phyloP scores from a whole-genome alignment of 2,797 vertebrate species.

The Anguilla obscura region DNA sequence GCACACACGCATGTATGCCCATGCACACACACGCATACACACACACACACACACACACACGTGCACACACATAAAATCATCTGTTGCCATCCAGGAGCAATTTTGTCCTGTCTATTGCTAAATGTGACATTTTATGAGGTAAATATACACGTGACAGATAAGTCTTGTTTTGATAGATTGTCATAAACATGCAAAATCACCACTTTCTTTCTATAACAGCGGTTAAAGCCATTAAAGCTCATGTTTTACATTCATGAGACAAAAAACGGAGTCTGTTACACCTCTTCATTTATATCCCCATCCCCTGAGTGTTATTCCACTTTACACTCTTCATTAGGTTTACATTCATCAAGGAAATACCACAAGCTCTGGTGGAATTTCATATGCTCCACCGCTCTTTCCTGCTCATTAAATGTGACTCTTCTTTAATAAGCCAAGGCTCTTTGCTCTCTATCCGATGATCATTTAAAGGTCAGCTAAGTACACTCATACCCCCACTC shows the following conservation, averaged over 20 bases:
- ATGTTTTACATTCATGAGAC: conserved; percentile 44
- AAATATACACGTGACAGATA: conserved; percentile 34
- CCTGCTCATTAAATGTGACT: conserved; percentile 78
- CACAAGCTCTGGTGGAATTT: conserved; percentile 79
- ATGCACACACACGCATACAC: not conserved
- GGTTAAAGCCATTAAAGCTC: conserved; percentile 45
- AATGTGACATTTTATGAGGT: conserved; percentile 23
- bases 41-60: conserved; percentile 40
- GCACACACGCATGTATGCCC: conserved; percentile 38
- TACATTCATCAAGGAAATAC: conserved; percentile 79
- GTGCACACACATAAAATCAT: not conserved
- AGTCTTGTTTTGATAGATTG: not conserved
- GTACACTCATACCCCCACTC: conserved; percentile 13
- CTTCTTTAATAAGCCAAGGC: conserved; percentile 78
- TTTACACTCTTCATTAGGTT: conserved; percentile 82
- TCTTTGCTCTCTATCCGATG: conserved; percentile 59
- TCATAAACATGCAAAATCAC: conserved; percentile 1
- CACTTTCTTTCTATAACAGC: conserved; percentile 42
- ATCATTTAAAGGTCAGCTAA: conserved; percentile 23
- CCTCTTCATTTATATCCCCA: conserved; percentile 74
- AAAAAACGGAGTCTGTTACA: conserved; percentile 63
- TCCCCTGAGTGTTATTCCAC: conserved; percentile 77
- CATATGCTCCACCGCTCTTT: conserved; percentile 72
- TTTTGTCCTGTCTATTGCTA: not conserved
- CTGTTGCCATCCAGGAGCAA: conserved; percentile 16